A percentile compares a stretch with the other conserved stretches of the same genome.
Evolutionary conservation across 2,888 invertebrate species (phyloP).

Genomic region (Callosobruchus maculatus): DNA sequence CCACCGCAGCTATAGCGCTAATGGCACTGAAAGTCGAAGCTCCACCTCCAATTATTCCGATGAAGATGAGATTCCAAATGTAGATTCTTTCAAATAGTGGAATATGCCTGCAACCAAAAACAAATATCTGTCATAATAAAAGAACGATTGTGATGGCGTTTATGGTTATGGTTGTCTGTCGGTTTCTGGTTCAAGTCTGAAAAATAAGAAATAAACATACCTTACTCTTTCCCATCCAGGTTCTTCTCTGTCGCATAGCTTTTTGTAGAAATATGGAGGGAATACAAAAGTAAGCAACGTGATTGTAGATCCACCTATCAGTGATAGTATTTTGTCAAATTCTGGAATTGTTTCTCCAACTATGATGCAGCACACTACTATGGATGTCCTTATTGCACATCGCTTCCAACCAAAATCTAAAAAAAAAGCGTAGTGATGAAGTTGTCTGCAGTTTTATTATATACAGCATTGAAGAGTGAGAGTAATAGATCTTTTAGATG

Average conservation of each 20-base stretch:
- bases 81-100: constrained; percentile 58
- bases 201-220: constrained; percentile 33
- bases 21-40: constrained; percentile 62
- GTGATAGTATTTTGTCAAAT: constrained; percentile 65
- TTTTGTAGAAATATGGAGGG: constrained; percentile 65
- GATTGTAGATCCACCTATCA: constrained; percentile 69
- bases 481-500: no score
- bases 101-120: constrained; percentile 51
- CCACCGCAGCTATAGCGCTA: constrained; percentile 51
- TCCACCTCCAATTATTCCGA: constrained; percentile 59
- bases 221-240: constrained; percentile 47
- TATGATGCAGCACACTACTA: constrained; percentile 59
- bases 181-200: neutral
- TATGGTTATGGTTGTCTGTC: no score
- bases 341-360: constrained; percentile 66
- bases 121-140: neutral
- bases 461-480: neutral
- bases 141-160: no score
- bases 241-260: constrained; percentile 52
- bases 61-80: constrained; percentile 58
- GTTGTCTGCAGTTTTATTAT: no score
- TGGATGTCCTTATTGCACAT: constrained; percentile 54
- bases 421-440: constrained; percentile 21
- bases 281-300: constrained; percentile 65
- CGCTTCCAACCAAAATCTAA: constrained; percentile 62